Evolutionary conservation across 2,113 vertebrate species (phyloP).

Genomic region (Vicugna pacos): DNA sequence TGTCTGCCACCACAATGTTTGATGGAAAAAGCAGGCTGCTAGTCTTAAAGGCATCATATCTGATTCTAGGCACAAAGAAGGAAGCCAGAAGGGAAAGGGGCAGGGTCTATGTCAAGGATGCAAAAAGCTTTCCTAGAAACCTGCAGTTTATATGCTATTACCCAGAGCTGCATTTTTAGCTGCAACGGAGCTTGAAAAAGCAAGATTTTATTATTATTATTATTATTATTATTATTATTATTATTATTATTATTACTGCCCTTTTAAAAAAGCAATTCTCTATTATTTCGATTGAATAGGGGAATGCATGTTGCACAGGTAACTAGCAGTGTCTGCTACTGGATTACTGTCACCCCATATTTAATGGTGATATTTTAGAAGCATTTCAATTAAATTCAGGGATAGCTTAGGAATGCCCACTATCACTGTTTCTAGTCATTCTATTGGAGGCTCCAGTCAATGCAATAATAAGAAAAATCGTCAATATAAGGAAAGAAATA

Average conservation of each 20-base stretch:
- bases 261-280: constrained; percentile 15
- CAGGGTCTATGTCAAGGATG: background rate
- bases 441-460: background rate
- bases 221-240: background rate
- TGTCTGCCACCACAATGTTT: background rate
- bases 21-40: background rate
- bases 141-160: background rate
- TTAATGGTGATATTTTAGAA: constrained; percentile 2
- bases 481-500: background rate
- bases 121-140: background rate
- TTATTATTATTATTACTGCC: background rate
- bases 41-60: background rate
- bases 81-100: background rate
- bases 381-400: background rate
- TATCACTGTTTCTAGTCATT: background rate
- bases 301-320: background rate
- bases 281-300: background rate
- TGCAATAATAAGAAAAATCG: background rate
- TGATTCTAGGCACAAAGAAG: background rate
- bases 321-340: background rate
- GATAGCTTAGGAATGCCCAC: background rate
- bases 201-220: background rate
- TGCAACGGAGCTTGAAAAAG: background rate
- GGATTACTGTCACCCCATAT: background rate
- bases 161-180: background rate